Evolutionary conservation across 1,140 invertebrate species (phyloP), one percentile per base, ranked within the genome.

Genomic region (Heliothis virescens): DNA sequence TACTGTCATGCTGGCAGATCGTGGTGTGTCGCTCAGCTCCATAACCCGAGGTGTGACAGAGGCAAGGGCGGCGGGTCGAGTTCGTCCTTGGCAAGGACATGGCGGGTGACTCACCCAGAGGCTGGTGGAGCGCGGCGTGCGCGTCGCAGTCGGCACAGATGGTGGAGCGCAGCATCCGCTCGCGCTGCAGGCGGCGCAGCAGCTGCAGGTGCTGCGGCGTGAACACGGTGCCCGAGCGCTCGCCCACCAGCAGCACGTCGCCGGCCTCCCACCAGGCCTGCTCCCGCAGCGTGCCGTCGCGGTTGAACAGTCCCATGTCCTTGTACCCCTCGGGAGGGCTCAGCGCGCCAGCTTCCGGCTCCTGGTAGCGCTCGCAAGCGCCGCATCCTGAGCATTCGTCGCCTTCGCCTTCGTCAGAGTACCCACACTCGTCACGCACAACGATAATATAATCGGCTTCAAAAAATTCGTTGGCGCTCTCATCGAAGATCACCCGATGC

Each of bases 311-410:
- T 26, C 95, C 95, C 93, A 96, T 95, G 87, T 98, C 97, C 92
- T 98, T 98, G 95, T 98, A 98, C 9, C 97, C 97, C 86, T 98
- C 97, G 11, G 97, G 97, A 63, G 97, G 97, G 88, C 97, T 98
- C 7, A 98, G 95, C 2, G 97, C 98, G n/a, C 97, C 97, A 76
- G 97, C 96, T 87, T 97, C 96, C 48, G 96, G 96, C 74, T 96
- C 96, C 85, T 96, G 91, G 83, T 91, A 91, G 81, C 92, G 94
- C 87, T 90, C 92, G 92, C 90, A 95, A 84, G 86, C 93, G 84
- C 97, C 96, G 85, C 97, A 97, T 81, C 97, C 97, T 63, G 97
- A 97, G 90, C 97, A 97, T 57, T 97, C 96, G 81, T 97, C 97
- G 83, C 96, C 95, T 79, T 96, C 96, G 50, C 94, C 95, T 85